Evolutionary conservation across 2,888 invertebrate genomes (phyloP), one percentile per base, ranked within the genome.

Genomic region (Melanostoma mellinum): DNA sequence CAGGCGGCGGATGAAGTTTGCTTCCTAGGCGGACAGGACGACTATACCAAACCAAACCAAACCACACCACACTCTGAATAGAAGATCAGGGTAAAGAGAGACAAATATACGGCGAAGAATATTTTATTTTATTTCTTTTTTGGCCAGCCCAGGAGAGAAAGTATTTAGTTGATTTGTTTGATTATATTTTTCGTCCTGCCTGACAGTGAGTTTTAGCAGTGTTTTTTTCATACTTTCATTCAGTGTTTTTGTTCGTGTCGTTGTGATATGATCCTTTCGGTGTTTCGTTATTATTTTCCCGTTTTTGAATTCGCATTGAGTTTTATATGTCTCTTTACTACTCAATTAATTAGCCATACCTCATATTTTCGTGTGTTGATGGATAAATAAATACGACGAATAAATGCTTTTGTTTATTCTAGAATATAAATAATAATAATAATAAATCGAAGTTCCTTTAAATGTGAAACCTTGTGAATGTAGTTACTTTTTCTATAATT

Each of bases 181-280:
- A 79, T 84, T 84, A 84, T 71, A 48, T 36, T 20, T 20, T 79
- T 74, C 67, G 48, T 78, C 65, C 69, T 77, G 76, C 65, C 69
- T 77, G 76, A 56, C 81, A 77, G 72, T 73, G 67, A 60, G 73
- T 81, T 77, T 81, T 71, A 58, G 65, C 78, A 78, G 60, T 67
- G 36, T 75, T 80, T 61, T 69, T 65, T 67, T 53, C 53, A 20
- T 61, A 36, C 50, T 81, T 50, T 56, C 46, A 53, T 74, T 79
- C 78, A 84, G 84, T 84, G 75, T 75, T 84, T 84, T 84, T 79
- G 79, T 84, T 84, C 75, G 69, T 79, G 78, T 71, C 84, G 79
- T 74, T 84, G 84, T 71, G 84, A 84, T 84, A 84, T 79, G 84
- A 84, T 75, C 84, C 71, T 84, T 74, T 79, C 79, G 74, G 84